Percentiles rank a stretch among this genome's conserved stretches.
Evolutionary conservation across 2,113 vertebrate genomes (phyloP).

Genomic region (Cebus imitator): DNA sequence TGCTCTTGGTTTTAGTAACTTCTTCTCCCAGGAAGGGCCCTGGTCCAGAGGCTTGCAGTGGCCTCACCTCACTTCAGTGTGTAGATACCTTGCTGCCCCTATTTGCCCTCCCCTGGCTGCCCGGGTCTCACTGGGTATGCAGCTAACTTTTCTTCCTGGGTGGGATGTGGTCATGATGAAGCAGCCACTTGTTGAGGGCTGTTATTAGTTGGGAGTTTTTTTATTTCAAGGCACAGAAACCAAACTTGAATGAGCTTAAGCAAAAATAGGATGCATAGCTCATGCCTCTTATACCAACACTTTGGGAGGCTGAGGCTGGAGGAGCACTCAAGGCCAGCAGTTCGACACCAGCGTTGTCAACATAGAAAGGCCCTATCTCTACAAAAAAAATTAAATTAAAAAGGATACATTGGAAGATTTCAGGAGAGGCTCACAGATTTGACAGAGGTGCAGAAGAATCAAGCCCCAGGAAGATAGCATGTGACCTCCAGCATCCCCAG

Average conservation of each 20-base stretch:
- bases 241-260: not conserved
- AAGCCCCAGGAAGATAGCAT: not conserved
- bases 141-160: not conserved
- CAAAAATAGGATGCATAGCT: not conserved
- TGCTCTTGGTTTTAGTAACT: not conserved
- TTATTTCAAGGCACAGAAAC: conserved; percentile 15
- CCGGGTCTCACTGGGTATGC: not conserved
- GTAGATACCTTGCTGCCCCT: not conserved
- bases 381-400: too few relatives aligned
- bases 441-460: not conserved
- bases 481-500: not conserved
- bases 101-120: not conserved
- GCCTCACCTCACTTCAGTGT: not conserved
- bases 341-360: too few relatives aligned
- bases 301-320: too few relatives aligned
- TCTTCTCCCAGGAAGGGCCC: not conserved
- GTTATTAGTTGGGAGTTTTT: not conserved
- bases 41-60: not conserved
- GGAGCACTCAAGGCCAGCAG: too few relatives aligned
- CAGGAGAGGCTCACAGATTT: not conserved
- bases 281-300: too few relatives aligned
- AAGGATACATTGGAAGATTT: not conserved
- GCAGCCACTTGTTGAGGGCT: not conserved
- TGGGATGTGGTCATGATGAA: not conserved
- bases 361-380: too few relatives aligned